A percentile compares a stretch with the other conserved stretches of the same genome.
These are phyloP conservation scores for Meda fulgida DNA, from an alignment of 2,797 vertebrate species.

Conservation along the genomic window DNA sequence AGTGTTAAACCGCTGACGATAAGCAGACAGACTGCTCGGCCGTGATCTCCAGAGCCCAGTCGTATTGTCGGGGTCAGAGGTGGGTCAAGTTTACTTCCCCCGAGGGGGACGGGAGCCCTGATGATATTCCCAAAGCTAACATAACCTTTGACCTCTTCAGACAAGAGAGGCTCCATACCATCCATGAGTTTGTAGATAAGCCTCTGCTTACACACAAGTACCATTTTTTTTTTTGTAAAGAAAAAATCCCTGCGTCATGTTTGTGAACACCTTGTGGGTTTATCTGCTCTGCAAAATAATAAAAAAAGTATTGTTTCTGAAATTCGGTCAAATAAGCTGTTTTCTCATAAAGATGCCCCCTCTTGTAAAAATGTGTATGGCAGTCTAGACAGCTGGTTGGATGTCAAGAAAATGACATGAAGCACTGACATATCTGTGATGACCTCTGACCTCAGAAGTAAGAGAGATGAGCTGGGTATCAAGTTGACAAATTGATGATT, in stretches of 20 bases:
- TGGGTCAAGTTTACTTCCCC: slow-evolving; percentile 62
- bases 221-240: not conserved
- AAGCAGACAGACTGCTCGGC: slow-evolving; percentile 56
- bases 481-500: slow-evolving; percentile 49
- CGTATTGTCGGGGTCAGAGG: slow-evolving; percentile 51
- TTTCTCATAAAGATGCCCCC: not conserved
- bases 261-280: not conserved
- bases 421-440: slow-evolving; percentile 36
- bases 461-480: slow-evolving; percentile 44
- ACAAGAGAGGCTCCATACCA: not conserved
- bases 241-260: not conserved
- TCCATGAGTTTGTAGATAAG: slow-evolving; percentile 2
- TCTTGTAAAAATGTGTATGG: not conserved
- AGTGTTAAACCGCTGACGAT: slow-evolving; percentile 47
- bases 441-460: slow-evolving; percentile 43
- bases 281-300: not conserved
- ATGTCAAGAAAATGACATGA: slow-evolving; percentile 27
- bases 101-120: slow-evolving; percentile 35
- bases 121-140: slow-evolving; percentile 53
- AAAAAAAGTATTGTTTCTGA: not conserved
- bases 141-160: slow-evolving; percentile 61
- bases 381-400: slow-evolving; percentile 34
- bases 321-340: not conserved
- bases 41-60: slow-evolving; percentile 45
- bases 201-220: not conserved